These are phyloP conservation scores for Branchipolynoe longqiensis DNA, from an alignment of 2,888 invertebrate species.

Conservation along the genomic window DNA sequence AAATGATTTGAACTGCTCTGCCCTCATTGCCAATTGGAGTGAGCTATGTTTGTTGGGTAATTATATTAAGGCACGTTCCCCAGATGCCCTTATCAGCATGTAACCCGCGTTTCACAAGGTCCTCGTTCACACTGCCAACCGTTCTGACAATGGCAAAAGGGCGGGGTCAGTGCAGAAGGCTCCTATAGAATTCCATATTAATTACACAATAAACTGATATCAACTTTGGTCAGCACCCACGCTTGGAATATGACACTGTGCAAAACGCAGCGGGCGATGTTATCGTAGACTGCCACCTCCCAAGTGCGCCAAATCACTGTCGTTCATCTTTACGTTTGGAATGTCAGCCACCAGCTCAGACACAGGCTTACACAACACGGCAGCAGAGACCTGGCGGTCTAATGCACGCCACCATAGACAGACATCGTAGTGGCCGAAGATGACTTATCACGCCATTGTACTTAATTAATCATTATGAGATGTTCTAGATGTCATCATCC, in stretches of 20 bases:
- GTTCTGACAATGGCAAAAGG: conserved; percentile 36
- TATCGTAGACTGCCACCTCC: conserved; percentile 24
- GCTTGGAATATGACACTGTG: conserved; percentile 11
- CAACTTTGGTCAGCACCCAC: neutral
- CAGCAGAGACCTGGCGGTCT: conserved; percentile 1
- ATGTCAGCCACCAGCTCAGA: conserved; percentile 14
- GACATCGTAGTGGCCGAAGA: no score
- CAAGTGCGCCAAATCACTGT: conserved; percentile 20
- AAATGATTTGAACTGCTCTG: no score
- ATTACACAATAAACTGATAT: conserved; percentile 47
- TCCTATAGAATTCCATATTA: conserved; percentile 44
- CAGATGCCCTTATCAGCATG: no score
- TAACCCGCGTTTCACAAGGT: no score
- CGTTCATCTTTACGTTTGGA: conserved; percentile 10
- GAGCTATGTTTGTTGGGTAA: no score
- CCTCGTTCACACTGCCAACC: no score
- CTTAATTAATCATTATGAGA: no score
- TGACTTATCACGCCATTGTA: no score
- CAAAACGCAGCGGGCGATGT: conserved; percentile 8
- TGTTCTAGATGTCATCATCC: no score
- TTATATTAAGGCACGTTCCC: no score
- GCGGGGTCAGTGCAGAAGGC: neutral
- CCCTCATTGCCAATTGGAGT: no score
- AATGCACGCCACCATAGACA: no score
- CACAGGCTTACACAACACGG: neutral